Percentiles rank a stretch among this genome's conserved stretches.
phyloP scores from a whole-genome alignment of 1,140 invertebrate genomes.

The Euura lappo region DNA sequence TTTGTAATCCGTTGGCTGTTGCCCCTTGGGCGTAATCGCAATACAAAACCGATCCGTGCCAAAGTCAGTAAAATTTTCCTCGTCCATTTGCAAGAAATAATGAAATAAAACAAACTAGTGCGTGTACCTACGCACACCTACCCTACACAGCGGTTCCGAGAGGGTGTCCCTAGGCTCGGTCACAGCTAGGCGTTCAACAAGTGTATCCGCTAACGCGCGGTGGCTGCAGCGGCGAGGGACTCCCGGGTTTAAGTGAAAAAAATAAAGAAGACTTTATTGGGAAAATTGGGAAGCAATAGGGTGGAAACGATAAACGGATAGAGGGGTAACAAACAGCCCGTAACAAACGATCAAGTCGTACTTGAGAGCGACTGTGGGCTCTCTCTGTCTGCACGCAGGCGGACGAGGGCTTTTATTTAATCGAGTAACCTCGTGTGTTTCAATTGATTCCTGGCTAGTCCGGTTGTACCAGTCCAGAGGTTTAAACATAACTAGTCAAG shows the following conservation, averaged over 20 bases:
- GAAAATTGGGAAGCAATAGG: slow-evolving; percentile 7
- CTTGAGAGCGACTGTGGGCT: background rate
- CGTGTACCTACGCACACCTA: background rate
- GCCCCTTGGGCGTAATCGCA: too few species aligned
- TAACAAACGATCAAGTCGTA: background rate
- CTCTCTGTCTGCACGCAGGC: background rate
- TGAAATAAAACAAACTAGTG: background rate
- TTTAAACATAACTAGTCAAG: background rate
- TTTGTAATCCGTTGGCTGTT: too few species aligned
- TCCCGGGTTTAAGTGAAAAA: background rate
- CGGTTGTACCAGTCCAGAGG: background rate
- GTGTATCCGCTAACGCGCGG: background rate
- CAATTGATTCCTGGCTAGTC: background rate
- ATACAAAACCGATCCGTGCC: too few species aligned
- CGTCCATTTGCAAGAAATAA: background rate
- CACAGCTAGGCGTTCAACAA: background rate
- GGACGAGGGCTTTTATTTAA: background rate
- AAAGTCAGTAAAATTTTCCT: too few species aligned
- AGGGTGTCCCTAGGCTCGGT: slow-evolving; percentile 3
- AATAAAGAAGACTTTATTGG: slow-evolving; percentile 5
- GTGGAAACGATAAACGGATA: background rate
- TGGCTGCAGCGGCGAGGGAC: background rate
- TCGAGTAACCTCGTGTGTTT: background rate
- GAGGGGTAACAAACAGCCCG: slow-evolving; percentile 1
- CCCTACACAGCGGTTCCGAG: background rate